Conservation (phyloP, 2,113 vertebrate genomes). For the Saccopteryx leptura region DNA sequence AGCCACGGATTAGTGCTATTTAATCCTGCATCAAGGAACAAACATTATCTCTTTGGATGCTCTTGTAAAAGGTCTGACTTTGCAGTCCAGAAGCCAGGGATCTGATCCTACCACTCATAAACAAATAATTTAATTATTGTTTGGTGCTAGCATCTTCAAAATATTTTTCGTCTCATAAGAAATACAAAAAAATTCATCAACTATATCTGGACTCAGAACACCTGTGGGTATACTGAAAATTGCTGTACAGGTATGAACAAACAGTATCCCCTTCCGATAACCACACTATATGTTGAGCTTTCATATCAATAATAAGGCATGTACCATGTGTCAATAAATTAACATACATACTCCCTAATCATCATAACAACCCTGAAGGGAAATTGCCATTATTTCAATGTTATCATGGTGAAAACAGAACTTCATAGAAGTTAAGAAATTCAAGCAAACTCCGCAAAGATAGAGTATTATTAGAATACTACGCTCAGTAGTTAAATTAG, state of each 20-base stretch:
- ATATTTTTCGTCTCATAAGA: not conserved
- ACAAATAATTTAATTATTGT: not conserved
- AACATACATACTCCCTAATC: not conserved
- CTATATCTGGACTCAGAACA: not conserved
- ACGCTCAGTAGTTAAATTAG: not conserved
- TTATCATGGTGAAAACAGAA: not conserved
- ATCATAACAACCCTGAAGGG: not conserved
- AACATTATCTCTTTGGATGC: not conserved
- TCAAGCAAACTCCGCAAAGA: constrained; percentile 6
- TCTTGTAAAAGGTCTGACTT: not conserved
- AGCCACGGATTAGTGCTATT: not conserved
- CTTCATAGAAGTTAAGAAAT: constrained; percentile 10
- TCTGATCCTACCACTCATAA: not conserved
- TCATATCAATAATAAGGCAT: not conserved
- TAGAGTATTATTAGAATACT: not conserved
- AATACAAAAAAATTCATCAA: not conserved
- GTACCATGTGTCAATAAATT: not conserved
- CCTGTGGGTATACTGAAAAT: not conserved
- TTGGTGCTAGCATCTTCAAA: not conserved
- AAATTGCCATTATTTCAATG: not conserved
- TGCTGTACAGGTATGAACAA: not conserved
- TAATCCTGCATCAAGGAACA: not conserved
- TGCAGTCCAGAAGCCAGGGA: not conserved
- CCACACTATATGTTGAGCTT: not conserved
- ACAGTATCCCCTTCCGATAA: not conserved